Conservation (phyloP, 2,113 vertebrate genomes). For the Osmerus eperlanus region DNA sequence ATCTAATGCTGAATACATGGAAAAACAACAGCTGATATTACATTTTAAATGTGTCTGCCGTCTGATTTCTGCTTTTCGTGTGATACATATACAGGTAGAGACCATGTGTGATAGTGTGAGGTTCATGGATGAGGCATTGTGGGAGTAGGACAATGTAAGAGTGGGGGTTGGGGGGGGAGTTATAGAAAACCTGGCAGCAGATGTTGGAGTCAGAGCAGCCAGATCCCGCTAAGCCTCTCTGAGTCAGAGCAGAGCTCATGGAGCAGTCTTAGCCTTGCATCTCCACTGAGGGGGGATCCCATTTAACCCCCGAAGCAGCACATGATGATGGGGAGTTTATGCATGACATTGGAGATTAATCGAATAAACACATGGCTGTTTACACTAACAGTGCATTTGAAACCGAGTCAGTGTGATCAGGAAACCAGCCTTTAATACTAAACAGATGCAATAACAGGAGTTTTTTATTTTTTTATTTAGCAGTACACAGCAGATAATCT, state of each 20-base stretch:
- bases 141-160: constrained; percentile 52
- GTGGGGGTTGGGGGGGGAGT: constrained; percentile 42
- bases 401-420: constrained; percentile 29
- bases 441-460: neutral
- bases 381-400: constrained; percentile 28
- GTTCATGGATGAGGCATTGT: constrained; percentile 57
- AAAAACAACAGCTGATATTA: no score
- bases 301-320: constrained; percentile 62
- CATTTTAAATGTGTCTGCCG: constrained; percentile 16
- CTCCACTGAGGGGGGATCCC: constrained; percentile 64
- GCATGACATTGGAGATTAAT: constrained; percentile 47
- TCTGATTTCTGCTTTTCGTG: constrained; percentile 48
- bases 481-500: constrained; percentile 22
- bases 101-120: constrained; percentile 42
- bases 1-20: no score
- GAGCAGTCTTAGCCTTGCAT: constrained; percentile 63
- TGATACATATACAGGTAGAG: constrained; percentile 23
- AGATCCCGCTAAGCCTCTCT: constrained; percentile 71
- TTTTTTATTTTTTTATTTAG: constrained; percentile 5
- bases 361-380: constrained; percentile 50
- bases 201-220: constrained; percentile 68
- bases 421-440: constrained; percentile 25
- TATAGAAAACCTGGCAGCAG: constrained; percentile 36
- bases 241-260: constrained; percentile 67
- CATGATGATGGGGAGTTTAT: constrained; percentile 52